Evolutionary conservation across 2,113 vertebrate species (phyloP).

Genomic region (Sterrhoptilus dennistouni): DNA sequence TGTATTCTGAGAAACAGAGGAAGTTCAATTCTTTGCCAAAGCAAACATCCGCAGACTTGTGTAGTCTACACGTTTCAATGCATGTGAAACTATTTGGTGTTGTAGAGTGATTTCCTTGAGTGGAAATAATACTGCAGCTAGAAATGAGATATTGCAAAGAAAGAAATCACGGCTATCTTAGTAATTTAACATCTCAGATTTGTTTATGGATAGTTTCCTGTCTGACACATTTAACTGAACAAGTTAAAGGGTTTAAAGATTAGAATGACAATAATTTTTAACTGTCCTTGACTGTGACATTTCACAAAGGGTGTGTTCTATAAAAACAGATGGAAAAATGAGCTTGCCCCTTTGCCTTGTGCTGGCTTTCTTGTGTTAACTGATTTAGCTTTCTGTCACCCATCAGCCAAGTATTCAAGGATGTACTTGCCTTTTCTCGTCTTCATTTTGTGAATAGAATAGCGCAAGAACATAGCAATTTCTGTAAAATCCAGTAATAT

Average conservation of each 20-base stretch:
- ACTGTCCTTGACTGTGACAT: slow-evolving; percentile 43
- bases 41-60: slow-evolving; percentile 63
- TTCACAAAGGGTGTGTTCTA: slow-evolving; percentile 34
- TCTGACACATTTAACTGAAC: slow-evolving; percentile 64
- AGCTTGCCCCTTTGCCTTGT: slow-evolving; percentile 24
- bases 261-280: slow-evolving; percentile 63
- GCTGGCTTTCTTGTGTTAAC: background rate
- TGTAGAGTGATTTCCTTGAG: slow-evolving; percentile 60
- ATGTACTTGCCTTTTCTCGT: background rate
- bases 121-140: slow-evolving; percentile 50
- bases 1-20: slow-evolving; percentile 66
- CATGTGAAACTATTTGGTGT: slow-evolving; percentile 68
- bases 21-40: slow-evolving; percentile 57
- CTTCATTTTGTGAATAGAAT: background rate
- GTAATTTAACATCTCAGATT: slow-evolving; percentile 58
- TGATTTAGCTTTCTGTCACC: background rate
- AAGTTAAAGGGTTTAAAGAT: slow-evolving; percentile 63
- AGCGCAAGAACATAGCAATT: background rate
- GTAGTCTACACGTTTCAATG: slow-evolving; percentile 51
- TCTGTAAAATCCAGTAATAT: background rate
- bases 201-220: slow-evolving; percentile 71
- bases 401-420: background rate
- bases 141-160: slow-evolving; percentile 58
- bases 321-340: slow-evolving; percentile 59
- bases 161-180: slow-evolving; percentile 75